Conservation (phyloP, 1,140 invertebrate genomes). For the Eumaeus atala region DNA sequence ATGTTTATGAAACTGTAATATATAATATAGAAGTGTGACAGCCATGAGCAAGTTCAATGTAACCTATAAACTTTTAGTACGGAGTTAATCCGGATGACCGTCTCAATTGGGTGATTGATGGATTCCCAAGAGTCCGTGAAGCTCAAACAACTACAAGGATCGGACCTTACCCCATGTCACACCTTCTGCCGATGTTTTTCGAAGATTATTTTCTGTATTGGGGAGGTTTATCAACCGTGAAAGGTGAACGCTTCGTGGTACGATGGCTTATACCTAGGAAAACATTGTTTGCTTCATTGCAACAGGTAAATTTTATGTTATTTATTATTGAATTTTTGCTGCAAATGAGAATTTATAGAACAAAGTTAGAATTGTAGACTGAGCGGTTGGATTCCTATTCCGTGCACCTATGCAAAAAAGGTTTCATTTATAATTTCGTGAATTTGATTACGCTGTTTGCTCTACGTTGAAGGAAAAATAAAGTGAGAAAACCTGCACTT, state of each 20-base stretch:
- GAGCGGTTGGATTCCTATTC: too few relatives aligned
- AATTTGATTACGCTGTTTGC: too few relatives aligned
- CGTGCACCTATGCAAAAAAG: too few relatives aligned
- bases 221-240: constrained; percentile 68
- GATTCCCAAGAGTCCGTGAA: constrained; percentile 65
- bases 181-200: constrained; percentile 72
- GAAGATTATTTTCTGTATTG: constrained; percentile 82
- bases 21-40: neutral
- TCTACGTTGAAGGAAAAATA: too few relatives aligned
- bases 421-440: too few relatives aligned
- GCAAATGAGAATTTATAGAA: neutral
- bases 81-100: constrained; percentile 68
- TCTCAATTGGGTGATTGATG: constrained; percentile 69
- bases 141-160: constrained; percentile 70
- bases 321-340: neutral
- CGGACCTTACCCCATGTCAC: constrained; percentile 62
- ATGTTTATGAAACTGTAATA: too few relatives aligned
- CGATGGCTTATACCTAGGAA: constrained; percentile 51
- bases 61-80: constrained; percentile 52
- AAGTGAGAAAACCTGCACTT: too few relatives aligned
- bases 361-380: too few relatives aligned
- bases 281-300: constrained; percentile 43
- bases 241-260: constrained; percentile 35
- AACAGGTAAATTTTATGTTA: constrained; percentile 39
- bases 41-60: constrained; percentile 13